Conservation (phyloP, 1,140 invertebrate species). For the Aplysia californica region DNA sequence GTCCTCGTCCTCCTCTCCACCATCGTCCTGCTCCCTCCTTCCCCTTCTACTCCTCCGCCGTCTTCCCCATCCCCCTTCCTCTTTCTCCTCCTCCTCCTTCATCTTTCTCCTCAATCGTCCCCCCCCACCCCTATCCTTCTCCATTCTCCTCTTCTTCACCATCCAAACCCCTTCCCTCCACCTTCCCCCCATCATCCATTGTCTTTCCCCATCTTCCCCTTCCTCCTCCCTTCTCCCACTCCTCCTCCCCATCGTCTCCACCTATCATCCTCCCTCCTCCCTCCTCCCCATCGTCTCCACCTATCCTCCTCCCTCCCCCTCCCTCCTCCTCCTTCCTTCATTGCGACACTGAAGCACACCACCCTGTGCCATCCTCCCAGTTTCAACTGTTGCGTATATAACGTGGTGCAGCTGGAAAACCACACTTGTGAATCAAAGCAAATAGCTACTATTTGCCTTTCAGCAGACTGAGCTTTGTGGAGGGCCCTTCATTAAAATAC, state of each 20-base stretch:
- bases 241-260: not conserved
- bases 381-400: no score
- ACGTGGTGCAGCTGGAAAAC: no score
- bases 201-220: not conserved
- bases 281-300: not conserved
- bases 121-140: not conserved
- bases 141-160: not conserved
- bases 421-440: no score
- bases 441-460: no score
- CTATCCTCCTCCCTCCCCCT: not conserved
- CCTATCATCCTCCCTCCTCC: not conserved
- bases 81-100: not conserved
- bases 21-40: not conserved
- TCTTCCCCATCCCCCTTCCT: not conserved
- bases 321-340: not conserved
- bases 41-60: not conserved
- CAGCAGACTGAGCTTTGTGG: no score
- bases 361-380: no score
- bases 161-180: not conserved
- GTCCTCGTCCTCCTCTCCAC: not conserved
- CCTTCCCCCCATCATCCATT: not conserved
- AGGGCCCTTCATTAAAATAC: no score
- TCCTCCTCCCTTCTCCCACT: not conserved
- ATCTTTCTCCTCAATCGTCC: not conserved
- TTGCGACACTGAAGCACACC: no score